A percentile compares a stretch with the other conserved stretches of the same genome.
phyloP scores from a whole-genome alignment of 2,888 invertebrate species.

The Sclerodermus sp. region DNA sequence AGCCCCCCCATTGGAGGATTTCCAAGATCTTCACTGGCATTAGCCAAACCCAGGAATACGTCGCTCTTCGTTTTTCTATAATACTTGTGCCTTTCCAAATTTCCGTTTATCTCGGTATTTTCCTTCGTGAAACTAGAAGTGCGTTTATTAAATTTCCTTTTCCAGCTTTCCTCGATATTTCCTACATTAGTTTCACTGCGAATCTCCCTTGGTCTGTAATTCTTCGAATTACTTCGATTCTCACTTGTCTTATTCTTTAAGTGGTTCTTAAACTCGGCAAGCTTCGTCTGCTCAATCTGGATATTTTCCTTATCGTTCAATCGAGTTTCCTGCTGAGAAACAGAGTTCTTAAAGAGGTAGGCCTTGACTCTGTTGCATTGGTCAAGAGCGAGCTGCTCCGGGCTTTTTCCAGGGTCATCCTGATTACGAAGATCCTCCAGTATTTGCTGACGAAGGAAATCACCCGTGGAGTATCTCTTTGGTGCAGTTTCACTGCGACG shows the following conservation, averaged over 20 bases:
- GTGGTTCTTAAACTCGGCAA: too few relatives aligned
- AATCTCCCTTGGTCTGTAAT: slow-evolving; percentile 38
- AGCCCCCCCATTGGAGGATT: slow-evolving; percentile 27
- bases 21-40: slow-evolving; percentile 24
- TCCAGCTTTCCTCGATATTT: slow-evolving; percentile 25
- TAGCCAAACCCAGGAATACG: slow-evolving; percentile 29
- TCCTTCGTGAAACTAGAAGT: background rate
- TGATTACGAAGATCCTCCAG: slow-evolving; percentile 36
- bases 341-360: slow-evolving; percentile 23
- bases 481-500: background rate
- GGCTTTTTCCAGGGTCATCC: slow-evolving; percentile 23
- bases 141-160: slow-evolving; percentile 10
- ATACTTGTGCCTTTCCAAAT: slow-evolving; percentile 36
- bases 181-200: slow-evolving; percentile 42
- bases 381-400: slow-evolving; percentile 37
- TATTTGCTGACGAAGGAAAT: slow-evolving; percentile 47
- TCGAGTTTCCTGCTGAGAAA: background rate
- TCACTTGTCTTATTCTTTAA: too few relatives aligned
- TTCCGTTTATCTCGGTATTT: slow-evolving; percentile 20
- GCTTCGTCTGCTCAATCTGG: too few relatives aligned
- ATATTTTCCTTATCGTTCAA: slow-evolving; percentile 6
- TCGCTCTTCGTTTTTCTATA: slow-evolving; percentile 48
- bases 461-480: slow-evolving; percentile 43
- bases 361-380: slow-evolving; percentile 39
- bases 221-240: too few relatives aligned